Percentiles rank a stretch among this genome's conserved stretches.
Evolutionary conservation across 2,888 invertebrate species (phyloP).

Genomic region (Schizaphis graminum): DNA sequence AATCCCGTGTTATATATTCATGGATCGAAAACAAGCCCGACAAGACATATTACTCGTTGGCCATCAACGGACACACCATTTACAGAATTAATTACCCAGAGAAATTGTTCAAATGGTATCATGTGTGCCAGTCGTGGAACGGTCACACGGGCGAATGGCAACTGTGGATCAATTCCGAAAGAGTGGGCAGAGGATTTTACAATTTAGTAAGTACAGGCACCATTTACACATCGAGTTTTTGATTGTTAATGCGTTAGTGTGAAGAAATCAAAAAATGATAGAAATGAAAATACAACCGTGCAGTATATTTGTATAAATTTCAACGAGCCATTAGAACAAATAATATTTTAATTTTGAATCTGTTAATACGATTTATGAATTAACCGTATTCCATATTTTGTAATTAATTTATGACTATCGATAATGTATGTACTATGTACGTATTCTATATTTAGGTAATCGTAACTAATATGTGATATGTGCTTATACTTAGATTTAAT

Average conservation of each 20-base stretch:
- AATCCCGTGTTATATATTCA: slow-evolving; percentile 80
- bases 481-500: too few species aligned
- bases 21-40: slow-evolving; percentile 86
- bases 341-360: background rate
- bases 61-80: slow-evolving; percentile 85
- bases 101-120: slow-evolving; percentile 83
- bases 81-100: slow-evolving; percentile 82
- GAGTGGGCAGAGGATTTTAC: slow-evolving; percentile 88
- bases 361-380: background rate
- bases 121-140: slow-evolving; percentile 90
- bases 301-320: background rate
- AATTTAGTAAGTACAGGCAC: slow-evolving; percentile 77
- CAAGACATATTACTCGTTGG: slow-evolving; percentile 86
- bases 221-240: background rate
- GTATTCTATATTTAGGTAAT: too few species aligned
- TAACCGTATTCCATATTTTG: background rate
- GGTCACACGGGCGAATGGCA: slow-evolving; percentile 92
- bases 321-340: background rate
- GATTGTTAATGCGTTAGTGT: background rate
- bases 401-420: background rate
- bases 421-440: too few species aligned
- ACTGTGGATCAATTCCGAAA: slow-evolving; percentile 87
- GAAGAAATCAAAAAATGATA: background rate
- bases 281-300: background rate
- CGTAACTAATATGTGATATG: too few species aligned